A percentile compares a stretch with the other conserved stretches of the same genome.
phyloP scores from a whole-genome alignment of 2,888 invertebrate genomes.

The Mythimna albipuncta region DNA sequence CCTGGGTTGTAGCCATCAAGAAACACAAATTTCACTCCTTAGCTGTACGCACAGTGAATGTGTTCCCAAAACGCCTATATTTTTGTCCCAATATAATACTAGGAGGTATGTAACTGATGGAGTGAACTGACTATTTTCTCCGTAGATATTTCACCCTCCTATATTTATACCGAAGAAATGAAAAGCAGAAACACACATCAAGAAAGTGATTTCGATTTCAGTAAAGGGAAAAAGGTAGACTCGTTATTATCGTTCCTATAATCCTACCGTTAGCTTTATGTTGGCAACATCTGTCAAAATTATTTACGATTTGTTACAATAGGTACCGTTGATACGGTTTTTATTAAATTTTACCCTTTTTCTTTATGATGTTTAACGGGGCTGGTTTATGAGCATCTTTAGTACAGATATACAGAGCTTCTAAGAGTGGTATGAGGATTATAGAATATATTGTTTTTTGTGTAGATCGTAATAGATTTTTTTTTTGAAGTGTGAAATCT shows the following conservation, averaged over 20 bases:
- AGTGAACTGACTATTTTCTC: neutral
- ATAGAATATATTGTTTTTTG: neutral
- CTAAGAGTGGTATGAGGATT: neutral
- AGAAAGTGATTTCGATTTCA: slow-evolving; percentile 31
- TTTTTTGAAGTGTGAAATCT: too few relatives aligned
- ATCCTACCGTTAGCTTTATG: slow-evolving; percentile 38
- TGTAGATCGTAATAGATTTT: too few relatives aligned
- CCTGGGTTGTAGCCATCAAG: too few relatives aligned
- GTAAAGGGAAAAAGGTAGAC: slow-evolving; percentile 41
- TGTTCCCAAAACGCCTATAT: too few relatives aligned
- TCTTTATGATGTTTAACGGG: slow-evolving; percentile 29
- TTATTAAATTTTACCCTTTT: slow-evolving; percentile 58
- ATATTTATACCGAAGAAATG: slow-evolving; percentile 11
- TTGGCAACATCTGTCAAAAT: slow-evolving; percentile 57
- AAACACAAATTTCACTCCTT: too few relatives aligned
- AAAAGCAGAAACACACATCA: slow-evolving; percentile 9
- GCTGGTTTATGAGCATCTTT: slow-evolving; percentile 30
- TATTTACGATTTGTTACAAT: slow-evolving; percentile 48
- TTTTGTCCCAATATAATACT: too few relatives aligned
- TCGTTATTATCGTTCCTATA: slow-evolving; percentile 28
- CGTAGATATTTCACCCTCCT: neutral
- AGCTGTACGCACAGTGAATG: too few relatives aligned
- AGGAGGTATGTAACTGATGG: too few relatives aligned
- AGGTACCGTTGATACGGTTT: slow-evolving; percentile 40
- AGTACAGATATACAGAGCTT: neutral